Evolutionary conservation across 2,888 invertebrate species (phyloP).

Genomic region (Deroplatys truncata): DNA sequence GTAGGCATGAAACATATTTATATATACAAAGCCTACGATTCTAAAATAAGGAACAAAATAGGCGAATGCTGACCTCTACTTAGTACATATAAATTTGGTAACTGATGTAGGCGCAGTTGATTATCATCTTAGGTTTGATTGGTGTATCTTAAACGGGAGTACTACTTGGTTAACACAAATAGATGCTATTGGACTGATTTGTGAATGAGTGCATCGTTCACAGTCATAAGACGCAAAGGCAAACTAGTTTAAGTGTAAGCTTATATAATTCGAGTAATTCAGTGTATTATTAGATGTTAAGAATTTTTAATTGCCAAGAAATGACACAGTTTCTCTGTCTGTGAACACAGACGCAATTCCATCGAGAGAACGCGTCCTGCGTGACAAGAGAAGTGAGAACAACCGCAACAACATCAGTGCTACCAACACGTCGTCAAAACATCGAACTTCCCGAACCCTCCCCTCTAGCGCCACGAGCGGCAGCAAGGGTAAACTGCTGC

Average conservation of each 20-base stretch:
- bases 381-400: not conserved
- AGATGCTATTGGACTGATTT: too few relatives aligned
- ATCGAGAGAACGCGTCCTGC: not conserved
- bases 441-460: not conserved
- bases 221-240: not conserved
- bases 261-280: not conserved
- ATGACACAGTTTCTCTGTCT: not conserved
- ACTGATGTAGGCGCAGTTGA: too few relatives aligned
- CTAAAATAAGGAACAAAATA: too few relatives aligned
- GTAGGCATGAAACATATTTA: too few relatives aligned
- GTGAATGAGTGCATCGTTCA: too few relatives aligned
- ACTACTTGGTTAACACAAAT: too few relatives aligned
- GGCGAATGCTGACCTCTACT: too few relatives aligned
- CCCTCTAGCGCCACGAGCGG: constrained; percentile 4
- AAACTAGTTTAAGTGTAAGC: not conserved
- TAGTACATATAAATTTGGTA: too few relatives aligned
- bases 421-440: not conserved
- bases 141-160: too few relatives aligned
- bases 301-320: not conserved
- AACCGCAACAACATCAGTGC: not conserved
- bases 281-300: not conserved
- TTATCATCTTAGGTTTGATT: too few relatives aligned
- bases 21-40: too few relatives aligned
- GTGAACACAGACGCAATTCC: not conserved
- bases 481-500: not conserved